A percentile compares a stretch with the other conserved stretches of the same genome.
Conservation (phyloP, 2,113 vertebrate genomes). For the Caranx ignobilis region DNA sequence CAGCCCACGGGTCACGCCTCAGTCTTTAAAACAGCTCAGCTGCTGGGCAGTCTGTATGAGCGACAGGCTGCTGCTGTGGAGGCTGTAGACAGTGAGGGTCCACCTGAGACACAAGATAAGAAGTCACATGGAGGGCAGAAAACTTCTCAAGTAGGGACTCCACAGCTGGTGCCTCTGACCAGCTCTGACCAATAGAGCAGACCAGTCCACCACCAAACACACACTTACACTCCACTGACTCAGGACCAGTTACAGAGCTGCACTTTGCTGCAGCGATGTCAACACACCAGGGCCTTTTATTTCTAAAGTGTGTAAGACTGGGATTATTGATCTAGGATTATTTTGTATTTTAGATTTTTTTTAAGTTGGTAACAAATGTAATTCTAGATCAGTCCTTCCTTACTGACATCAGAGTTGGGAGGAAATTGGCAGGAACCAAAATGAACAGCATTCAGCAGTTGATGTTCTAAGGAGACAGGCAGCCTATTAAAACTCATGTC, state of each 20-base stretch:
- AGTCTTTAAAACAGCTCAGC: conserved; percentile 92
- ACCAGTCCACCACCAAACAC: neutral
- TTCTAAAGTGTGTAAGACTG: neutral
- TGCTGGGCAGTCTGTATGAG: conserved; percentile 91
- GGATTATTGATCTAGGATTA: conserved; percentile 20
- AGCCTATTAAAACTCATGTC: conserved; percentile 2
- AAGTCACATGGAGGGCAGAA: conserved; percentile 76
- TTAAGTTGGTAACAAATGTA: conserved; percentile 3
- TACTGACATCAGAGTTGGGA: neutral
- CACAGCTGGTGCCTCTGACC: conserved; percentile 89
- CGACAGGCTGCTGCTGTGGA: conserved; percentile 78
- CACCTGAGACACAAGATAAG: conserved; percentile 67
- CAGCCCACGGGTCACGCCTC: conserved; percentile 86
- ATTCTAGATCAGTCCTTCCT: conserved; percentile 33
- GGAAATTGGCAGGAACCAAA: conserved; percentile 40
- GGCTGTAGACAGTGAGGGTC: conserved; percentile 17
- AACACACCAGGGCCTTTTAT: conserved; percentile 11
- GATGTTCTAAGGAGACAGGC: conserved; percentile 1
- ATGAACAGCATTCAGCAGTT: conserved; percentile 16
- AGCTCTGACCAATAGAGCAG: conserved; percentile 77
- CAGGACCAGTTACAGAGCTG: conserved; percentile 64
- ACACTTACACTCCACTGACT: conserved; percentile 64
- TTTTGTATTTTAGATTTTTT: conserved; percentile 20
- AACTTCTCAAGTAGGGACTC: conserved; percentile 86
- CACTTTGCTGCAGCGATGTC: conserved; percentile 25